Base-by-base conservation (phyloP, 2,888 invertebrate genomes). In the Diplazon laetatorius region DNA sequence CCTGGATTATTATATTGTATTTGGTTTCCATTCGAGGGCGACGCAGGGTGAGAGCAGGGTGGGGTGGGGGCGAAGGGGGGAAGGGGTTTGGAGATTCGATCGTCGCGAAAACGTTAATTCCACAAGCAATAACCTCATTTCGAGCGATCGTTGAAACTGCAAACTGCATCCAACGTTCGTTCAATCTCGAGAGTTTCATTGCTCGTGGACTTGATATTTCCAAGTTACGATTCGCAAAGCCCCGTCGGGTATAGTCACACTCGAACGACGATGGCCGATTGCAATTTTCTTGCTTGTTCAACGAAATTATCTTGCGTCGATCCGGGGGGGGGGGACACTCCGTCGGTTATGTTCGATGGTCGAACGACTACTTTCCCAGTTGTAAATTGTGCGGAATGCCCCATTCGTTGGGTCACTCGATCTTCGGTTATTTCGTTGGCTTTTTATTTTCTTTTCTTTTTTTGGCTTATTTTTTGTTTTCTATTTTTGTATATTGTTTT, bases 61-160 rank as follows among this genome's bases (percentile, higher is more conserved):
- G 16, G 66, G 63, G 63, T 55, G 30, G 30, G 4, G 30, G 30
- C 2, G 30, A 6, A 30, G 30, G 30, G 30, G 6, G 6, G 30
- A n/a, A n/a, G n/a, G n/a, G n/a, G n/a, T n/a, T n/a, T n/a, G 74
- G 74, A 71, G 71, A 71, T 68, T 75, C 75, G 75, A 78, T 78
- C 71, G 78, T 78, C 70, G 75, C 66, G 66, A 52, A 78, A 78
- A 75, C 75, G 78, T 72, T 75, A n/a, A n/a, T n/a, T n/a, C n/a
- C n/a, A n/a, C n/a, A n/a, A n/a, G n/a, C n/a, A n/a, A n/a, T n/a
- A n/a, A n/a, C n/a, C n/a, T n/a, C n/a, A 78, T 78, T 72, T 66
- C n/a, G 39, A 18, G 74, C 44, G 22, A 39, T 48, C 63, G 22
- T 30, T 22, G 16, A 37, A 59, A 18, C 52, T 25, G 73, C 66